A percentile compares a stretch with the other conserved stretches of the same genome.
These are phyloP conservation scores for Gryon sp. DNA, from an alignment of 1,140 invertebrate species.

Conservation along the genomic window DNA sequence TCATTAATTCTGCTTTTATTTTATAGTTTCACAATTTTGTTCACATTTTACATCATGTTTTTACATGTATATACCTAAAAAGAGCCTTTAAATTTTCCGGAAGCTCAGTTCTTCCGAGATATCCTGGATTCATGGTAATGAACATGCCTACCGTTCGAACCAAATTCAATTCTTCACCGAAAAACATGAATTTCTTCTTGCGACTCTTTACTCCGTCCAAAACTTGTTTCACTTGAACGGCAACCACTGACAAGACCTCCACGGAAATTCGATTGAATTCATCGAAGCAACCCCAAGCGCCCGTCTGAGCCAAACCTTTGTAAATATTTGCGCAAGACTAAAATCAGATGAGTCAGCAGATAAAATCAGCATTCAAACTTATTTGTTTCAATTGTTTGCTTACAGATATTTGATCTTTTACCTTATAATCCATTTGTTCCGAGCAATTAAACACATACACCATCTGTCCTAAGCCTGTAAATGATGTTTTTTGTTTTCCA, in stretches of 20 bases:
- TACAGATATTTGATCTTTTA: constrained; percentile 62
- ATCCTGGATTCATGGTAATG: constrained; percentile 97
- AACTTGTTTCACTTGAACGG: constrained; percentile 90
- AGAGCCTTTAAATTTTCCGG: constrained; percentile 89
- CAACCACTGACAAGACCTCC: constrained; percentile 95
- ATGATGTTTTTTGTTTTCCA: too few species aligned
- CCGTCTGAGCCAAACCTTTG: constrained; percentile 93
- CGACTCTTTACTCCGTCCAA: constrained; percentile 92
- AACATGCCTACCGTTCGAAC: constrained; percentile 92
- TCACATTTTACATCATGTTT: too few species aligned
- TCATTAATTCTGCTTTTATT: constrained; percentile 11
- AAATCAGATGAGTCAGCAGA: too few species aligned
- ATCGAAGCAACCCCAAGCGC: constrained; percentile 98
- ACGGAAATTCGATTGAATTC: constrained; percentile 97
- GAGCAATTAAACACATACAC: constrained; percentile 98
- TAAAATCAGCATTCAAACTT: too few species aligned
- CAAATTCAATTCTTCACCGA: constrained; percentile 89
- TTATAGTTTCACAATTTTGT: too few species aligned
- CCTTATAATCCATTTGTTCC: constrained; percentile 97
- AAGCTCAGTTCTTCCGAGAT: constrained; percentile 91
- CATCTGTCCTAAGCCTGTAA: constrained; percentile 85
- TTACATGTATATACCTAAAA: constrained; percentile 79
- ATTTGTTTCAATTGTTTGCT: too few species aligned
- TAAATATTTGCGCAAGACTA: constrained; percentile 94
- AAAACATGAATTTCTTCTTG: constrained; percentile 89